phyloP scores from a whole-genome alignment of 2,888 invertebrate genomes.

The Pogonocherus hispidulus region DNA sequence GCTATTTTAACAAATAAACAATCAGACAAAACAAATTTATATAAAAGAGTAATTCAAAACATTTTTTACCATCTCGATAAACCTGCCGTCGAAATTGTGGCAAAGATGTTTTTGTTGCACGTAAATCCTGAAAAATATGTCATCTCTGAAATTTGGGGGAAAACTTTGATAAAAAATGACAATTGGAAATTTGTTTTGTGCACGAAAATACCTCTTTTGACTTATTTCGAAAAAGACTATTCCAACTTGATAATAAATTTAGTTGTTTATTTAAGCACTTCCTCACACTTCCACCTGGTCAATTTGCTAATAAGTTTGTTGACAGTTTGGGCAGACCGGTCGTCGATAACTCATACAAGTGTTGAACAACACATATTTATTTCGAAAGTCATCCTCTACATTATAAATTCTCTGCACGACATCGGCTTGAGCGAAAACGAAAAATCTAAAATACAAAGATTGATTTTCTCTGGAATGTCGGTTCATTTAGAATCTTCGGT shows the following conservation, averaged over 20 bases:
- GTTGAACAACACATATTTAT: constrained; percentile 80
- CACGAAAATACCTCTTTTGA: constrained; percentile 74
- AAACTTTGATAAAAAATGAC: constrained; percentile 69
- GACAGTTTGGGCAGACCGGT: constrained; percentile 79
- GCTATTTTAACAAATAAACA: constrained; percentile 69
- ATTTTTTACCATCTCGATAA: constrained; percentile 73
- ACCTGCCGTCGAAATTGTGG: constrained; percentile 73
- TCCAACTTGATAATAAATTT: constrained; percentile 72
- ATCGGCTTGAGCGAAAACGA: constrained; percentile 58
- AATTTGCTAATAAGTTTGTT: constrained; percentile 73
- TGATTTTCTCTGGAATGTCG: constrained; percentile 77
- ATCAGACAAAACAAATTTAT: constrained; percentile 65
- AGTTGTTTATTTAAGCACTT: constrained; percentile 73
- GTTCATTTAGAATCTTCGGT: constrained; percentile 78
- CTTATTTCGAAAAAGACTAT: constrained; percentile 68
- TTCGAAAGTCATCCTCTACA: constrained; percentile 76
- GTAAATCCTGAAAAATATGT: constrained; percentile 68
- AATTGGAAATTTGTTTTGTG: constrained; percentile 79
- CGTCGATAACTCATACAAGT: constrained; percentile 74
- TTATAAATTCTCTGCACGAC: constrained; percentile 70
- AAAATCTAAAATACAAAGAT: constrained; percentile 67
- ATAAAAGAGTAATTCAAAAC: constrained; percentile 69
- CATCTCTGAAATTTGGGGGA: constrained; percentile 71
- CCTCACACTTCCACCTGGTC: constrained; percentile 60
- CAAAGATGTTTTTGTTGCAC: constrained; percentile 72